phyloP scores from a whole-genome alignment of 1,140 invertebrate genomes.

The Neotoxoptera formosana region DNA sequence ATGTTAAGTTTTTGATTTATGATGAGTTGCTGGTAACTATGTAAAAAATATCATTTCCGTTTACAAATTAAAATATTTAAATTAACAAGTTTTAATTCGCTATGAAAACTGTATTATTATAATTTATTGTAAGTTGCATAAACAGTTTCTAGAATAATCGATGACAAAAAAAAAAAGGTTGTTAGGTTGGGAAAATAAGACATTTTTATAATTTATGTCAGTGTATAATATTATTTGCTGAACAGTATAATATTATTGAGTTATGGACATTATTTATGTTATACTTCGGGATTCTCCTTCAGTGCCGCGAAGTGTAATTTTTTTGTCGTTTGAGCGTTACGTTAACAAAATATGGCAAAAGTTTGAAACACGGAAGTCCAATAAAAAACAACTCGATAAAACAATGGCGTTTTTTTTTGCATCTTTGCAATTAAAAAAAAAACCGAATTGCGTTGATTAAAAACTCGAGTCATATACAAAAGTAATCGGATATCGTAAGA shows the following conservation, averaged over 20 bases:
- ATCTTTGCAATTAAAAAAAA: neutral
- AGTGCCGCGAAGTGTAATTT: neutral
- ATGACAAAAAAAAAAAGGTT: neutral
- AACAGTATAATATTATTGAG: neutral
- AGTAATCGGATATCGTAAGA: neutral
- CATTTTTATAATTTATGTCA: neutral
- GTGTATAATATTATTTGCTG: neutral
- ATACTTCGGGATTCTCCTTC: neutral
- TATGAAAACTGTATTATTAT: neutral
- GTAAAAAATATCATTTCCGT: neutral
- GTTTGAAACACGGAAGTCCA: neutral
- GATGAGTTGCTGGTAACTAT: neutral
- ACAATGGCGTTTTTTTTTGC: neutral
- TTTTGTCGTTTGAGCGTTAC: neutral
- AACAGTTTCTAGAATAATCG: neutral
- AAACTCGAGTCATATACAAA: neutral
- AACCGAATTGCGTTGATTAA: neutral
- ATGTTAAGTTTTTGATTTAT: constrained; percentile 12
- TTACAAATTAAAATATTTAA: neutral
- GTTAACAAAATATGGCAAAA: neutral
- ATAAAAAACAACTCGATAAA: neutral
- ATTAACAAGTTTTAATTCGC: neutral
- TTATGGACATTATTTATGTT: neutral
- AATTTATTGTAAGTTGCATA: neutral
- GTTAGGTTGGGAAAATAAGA: neutral